Conservation (phyloP, 2,888 invertebrate species). For the Epistrophe eligans region DNA sequence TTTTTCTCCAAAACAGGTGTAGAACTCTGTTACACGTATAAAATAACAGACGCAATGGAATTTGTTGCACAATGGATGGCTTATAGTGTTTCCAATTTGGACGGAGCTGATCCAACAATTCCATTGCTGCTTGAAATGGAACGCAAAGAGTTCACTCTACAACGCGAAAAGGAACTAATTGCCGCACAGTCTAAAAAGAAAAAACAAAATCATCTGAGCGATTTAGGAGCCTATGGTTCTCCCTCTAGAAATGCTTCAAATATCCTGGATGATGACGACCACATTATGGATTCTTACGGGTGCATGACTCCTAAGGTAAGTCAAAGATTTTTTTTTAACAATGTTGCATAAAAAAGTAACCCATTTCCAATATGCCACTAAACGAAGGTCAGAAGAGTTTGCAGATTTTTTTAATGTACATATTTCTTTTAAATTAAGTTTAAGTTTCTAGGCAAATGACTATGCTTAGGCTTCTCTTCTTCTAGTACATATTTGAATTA, state of each 20-base stretch:
- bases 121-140: conserved; percentile 87
- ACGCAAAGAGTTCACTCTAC: conserved; percentile 86
- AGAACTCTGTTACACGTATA: conserved; percentile 87
- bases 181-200: conserved; percentile 77
- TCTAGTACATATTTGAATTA: no score
- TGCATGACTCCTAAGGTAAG: conserved; percentile 81
- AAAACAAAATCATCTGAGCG: conserved; percentile 77
- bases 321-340: neutral
- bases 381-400: no score
- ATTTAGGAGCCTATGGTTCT: conserved; percentile 77
- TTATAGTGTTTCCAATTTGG: conserved; percentile 88
- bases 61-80: conserved; percentile 92
- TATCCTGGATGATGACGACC: conserved; percentile 77
- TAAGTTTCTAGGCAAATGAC: no score
- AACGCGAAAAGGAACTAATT: conserved; percentile 82
- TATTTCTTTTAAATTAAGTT: no score
- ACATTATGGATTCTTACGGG: conserved; percentile 78
- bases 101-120: conserved; percentile 86
- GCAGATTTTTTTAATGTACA: no score
- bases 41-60: conserved; percentile 87
- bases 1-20: conserved; percentile 83
- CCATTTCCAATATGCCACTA: no score
- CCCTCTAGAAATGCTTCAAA: conserved; percentile 54
- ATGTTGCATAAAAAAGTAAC: no score
- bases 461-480: no score